phyloP scores from a whole-genome alignment of 2,888 invertebrate species.

The Drosophila nr. fundita region DNA sequence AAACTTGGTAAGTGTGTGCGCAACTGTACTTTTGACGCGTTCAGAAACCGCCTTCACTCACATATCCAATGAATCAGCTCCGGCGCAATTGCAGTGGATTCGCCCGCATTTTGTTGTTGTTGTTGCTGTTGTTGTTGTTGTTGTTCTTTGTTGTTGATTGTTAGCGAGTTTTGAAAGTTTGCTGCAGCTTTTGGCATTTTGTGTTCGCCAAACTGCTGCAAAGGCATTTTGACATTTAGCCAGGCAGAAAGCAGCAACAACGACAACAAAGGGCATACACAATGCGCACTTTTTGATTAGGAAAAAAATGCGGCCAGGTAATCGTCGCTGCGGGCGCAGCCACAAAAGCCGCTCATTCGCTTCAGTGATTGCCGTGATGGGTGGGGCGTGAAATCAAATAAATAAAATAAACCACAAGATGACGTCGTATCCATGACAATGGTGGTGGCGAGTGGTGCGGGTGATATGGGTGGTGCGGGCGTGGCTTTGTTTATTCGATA shows the following conservation, averaged over 20 bases:
- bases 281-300: slow-evolving; percentile 74
- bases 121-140: not conserved
- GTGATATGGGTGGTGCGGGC: slow-evolving; percentile 24
- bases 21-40: slow-evolving; percentile 70
- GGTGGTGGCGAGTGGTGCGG: slow-evolving; percentile 17
- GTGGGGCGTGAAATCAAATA: slow-evolving; percentile 70
- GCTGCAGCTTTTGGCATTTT: slow-evolving; percentile 55
- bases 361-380: slow-evolving; percentile 33
- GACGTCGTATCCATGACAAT: slow-evolving; percentile 77
- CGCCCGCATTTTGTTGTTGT: slow-evolving; percentile 32
- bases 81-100: slow-evolving; percentile 43
- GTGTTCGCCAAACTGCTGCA: slow-evolving; percentile 15
- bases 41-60: slow-evolving; percentile 51
- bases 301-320: slow-evolving; percentile 68
- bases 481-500: slow-evolving; percentile 75
- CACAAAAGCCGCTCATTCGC: slow-evolving; percentile 61
- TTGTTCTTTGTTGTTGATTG: slow-evolving; percentile 27
- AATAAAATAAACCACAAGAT: slow-evolving; percentile 78
- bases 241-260: slow-evolving; percentile 28
- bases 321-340: slow-evolving; percentile 68
- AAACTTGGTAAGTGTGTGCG: slow-evolving; percentile 30
- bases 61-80: slow-evolving; percentile 46
- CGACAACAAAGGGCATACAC: slow-evolving; percentile 56
- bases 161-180: slow-evolving; percentile 56
- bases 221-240: slow-evolving; percentile 34